These are phyloP conservation scores for Sesia bembeciformis DNA, from an alignment of 2,888 invertebrate genomes.

Conservation along the genomic window DNA sequence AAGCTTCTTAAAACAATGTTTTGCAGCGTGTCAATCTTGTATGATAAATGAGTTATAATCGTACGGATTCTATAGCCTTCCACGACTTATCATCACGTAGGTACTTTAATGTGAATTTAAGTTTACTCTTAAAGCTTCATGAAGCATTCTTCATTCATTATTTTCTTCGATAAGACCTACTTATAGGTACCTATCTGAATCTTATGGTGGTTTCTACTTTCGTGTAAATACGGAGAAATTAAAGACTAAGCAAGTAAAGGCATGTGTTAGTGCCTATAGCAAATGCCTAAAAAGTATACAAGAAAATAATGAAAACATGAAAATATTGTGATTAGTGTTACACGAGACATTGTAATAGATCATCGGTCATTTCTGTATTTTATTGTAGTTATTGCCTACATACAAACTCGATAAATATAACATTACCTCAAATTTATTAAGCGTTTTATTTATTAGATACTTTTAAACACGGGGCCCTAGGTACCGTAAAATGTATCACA, in stretches of 20 bases:
- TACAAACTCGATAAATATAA: slow-evolving; percentile 74
- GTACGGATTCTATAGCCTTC: no score
- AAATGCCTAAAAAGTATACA: slow-evolving; percentile 68
- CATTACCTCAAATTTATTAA: slow-evolving; percentile 61
- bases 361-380: slow-evolving; percentile 69
- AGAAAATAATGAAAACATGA: slow-evolving; percentile 61
- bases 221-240: slow-evolving; percentile 66
- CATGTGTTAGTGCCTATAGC: slow-evolving; percentile 55
- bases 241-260: slow-evolving; percentile 57
- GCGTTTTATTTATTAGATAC: slow-evolving; percentile 25
- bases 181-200: slow-evolving; percentile 13
- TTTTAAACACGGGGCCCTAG: no score
- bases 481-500: no score
- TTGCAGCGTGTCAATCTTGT: no score
- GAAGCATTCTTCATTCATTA: no score
- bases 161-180: no score
- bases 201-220: slow-evolving; percentile 26
- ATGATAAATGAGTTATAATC: no score
- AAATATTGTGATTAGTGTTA: slow-evolving; percentile 64
- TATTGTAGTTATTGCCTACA: slow-evolving; percentile 72
- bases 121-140: no score
- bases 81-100: no score
- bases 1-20: no score
- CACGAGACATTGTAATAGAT: slow-evolving; percentile 60
- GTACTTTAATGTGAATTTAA: no score